These are phyloP conservation scores for Trematomus loennbergii DNA, from an alignment of 2,113 vertebrate species.

Conservation along the genomic window DNA sequence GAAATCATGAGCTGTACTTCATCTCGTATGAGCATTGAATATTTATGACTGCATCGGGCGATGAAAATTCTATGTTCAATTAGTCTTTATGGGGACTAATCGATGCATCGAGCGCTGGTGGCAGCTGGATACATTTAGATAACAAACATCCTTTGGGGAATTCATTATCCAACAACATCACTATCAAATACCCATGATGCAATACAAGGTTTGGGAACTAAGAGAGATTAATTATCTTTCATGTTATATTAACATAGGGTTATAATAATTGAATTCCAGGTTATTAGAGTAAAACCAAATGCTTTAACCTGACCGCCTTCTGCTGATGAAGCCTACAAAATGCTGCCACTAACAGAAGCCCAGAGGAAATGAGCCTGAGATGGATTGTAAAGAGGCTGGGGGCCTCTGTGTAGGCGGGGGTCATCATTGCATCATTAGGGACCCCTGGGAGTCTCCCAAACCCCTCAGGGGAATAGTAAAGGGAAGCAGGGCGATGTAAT, in stretches of 20 bases:
- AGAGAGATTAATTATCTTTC: background rate
- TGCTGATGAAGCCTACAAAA: conserved; percentile 20
- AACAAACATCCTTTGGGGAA: background rate
- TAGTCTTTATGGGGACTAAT: conserved; percentile 39
- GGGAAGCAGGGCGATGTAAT: conserved; percentile 1
- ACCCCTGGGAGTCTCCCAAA: background rate
- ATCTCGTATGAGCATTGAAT: conserved; percentile 26
- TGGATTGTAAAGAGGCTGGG: background rate
- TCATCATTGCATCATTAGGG: conserved; percentile 20
- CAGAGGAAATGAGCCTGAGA: background rate
- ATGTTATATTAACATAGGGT: no score
- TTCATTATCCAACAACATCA: background rate
- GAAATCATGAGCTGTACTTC: background rate
- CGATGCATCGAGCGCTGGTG: background rate
- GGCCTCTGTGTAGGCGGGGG: background rate
- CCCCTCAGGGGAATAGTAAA: background rate
- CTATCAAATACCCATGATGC: background rate
- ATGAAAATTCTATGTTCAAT: conserved; percentile 48
- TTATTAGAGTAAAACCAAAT: background rate
- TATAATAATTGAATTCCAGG: background rate
- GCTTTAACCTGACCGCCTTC: background rate
- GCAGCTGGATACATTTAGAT: conserved; percentile 21
- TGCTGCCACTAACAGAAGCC: background rate
- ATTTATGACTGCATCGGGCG: conserved; percentile 38
- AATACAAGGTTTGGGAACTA: background rate